Evolutionary conservation across 2,797 vertebrate species (phyloP).

Genomic region (Chanos chanos): DNA sequence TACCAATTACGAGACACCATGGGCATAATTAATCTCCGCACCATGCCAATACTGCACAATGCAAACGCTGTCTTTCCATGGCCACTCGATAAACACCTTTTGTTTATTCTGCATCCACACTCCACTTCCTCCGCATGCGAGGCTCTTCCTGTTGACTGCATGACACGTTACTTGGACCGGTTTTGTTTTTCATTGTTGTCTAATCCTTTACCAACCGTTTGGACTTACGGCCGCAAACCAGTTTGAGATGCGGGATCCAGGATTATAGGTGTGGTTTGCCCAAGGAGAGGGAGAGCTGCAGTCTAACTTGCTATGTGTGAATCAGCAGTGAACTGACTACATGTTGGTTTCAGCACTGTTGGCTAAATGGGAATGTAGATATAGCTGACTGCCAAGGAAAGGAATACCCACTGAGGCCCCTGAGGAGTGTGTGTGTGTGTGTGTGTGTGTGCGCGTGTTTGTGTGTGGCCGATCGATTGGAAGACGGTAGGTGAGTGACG

Average conservation of each 20-base stretch:
- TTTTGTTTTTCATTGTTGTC: too few relatives aligned
- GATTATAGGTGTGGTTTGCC: constrained; percentile 22
- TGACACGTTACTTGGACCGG: too few relatives aligned
- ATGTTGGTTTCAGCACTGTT: constrained; percentile 19
- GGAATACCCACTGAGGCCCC: neutral
- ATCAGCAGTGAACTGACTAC: constrained; percentile 24
- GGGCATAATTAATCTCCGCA: constrained; percentile 69
- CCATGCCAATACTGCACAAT: constrained; percentile 68
- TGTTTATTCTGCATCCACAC: constrained; percentile 58
- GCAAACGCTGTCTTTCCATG: constrained; percentile 53
- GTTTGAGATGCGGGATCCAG: constrained; percentile 30
- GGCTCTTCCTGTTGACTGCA: too few relatives aligned
- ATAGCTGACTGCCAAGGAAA: constrained; percentile 18
- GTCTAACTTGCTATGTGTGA: too few relatives aligned
- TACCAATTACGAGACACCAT: constrained; percentile 66
- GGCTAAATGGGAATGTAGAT: constrained; percentile 28
- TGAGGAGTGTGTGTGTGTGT: neutral
- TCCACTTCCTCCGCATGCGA: too few relatives aligned
- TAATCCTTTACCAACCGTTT: too few relatives aligned
- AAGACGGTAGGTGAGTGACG: constrained; percentile 17
- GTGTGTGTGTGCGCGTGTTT: neutral
- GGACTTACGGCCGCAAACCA: neutral
- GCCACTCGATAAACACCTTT: constrained; percentile 63
- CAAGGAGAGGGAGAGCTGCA: neutral
- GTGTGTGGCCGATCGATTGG: constrained; percentile 13